Base-by-base conservation (phyloP, 2,888 invertebrate genomes). In the Didymodactylos carnosus region DNA sequence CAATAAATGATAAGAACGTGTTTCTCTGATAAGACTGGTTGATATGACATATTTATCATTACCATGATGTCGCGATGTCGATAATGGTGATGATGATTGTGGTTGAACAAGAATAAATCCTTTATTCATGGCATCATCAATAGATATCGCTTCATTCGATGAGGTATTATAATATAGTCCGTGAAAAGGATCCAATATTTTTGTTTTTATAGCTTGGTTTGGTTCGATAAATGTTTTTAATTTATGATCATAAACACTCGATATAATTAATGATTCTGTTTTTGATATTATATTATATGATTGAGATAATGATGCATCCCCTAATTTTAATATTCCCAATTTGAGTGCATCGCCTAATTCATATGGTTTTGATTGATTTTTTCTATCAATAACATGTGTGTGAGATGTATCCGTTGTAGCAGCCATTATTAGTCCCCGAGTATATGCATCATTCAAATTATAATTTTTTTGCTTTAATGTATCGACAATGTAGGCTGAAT, bases 1-100 rank as follows among this genome's bases (percentile, higher is more conserved):
- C 19, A 75, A 14, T 46, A 75, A 49, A 62, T 75, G 71, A 40
- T 72, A 75, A 8, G 75, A 75, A 41, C 62, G 51, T 23, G 75
- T 75, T 62, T 75, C 75, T 27, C 75, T 53, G 23, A 75, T 75
- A 16, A 75, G 41, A 41, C 71, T 71, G 19, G 75, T 75, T 29
- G 71, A 71, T 25, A 75, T 41, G 27, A 72, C 40, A 41, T 72
- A 71, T 51, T 51, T 51, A 51, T 51, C 51, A 51, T 51, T 51
- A n/a, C n/a, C n/a, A 51, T 25, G 51, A 6, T 25, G 51, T 27
- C 27, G 13, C 10, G 13, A 29, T 23, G 10, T 29, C 25, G 35
- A 14, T 14, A 16, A 19, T 7, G 23, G 14, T 19, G 7, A 6
- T n/a, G 71, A 41, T 35, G 43, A 46, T 29, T 39, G 25, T 16